A percentile compares a stretch with the other conserved stretches of the same genome.
Evolutionary conservation across 2,888 invertebrate species (phyloP).

Genomic region (Mesorhabditis belari): DNA sequence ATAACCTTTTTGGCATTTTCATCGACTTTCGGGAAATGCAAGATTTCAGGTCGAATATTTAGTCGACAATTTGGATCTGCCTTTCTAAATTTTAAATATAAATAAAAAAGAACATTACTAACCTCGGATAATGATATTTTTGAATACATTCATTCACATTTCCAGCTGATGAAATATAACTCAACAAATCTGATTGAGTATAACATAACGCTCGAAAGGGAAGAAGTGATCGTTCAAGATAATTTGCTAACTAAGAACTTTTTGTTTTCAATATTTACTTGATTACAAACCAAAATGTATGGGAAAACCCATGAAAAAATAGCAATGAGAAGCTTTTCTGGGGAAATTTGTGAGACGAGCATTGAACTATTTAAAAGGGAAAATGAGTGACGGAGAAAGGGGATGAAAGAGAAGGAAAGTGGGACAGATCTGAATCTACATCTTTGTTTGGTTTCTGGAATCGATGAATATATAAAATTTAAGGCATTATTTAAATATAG

Average conservation of each 20-base stretch:
- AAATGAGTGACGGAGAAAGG: too few species aligned
- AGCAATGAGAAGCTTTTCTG: too few species aligned
- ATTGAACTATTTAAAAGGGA: too few species aligned
- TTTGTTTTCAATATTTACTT: too few species aligned
- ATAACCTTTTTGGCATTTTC: not conserved
- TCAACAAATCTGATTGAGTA: constrained; percentile 47
- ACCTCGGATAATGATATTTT: not conserved
- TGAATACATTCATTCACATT: not conserved
- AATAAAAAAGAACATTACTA: not conserved
- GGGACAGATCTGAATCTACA: too few species aligned
- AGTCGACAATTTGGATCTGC: not conserved
- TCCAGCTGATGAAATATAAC: not conserved
- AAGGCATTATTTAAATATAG: too few species aligned
- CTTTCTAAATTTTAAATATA: not conserved
- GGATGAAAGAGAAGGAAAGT: too few species aligned
- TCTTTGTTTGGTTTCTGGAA: too few species aligned
- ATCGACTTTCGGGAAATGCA: not conserved
- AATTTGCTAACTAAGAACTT: constrained; percentile 49
- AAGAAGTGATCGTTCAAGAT: constrained; percentile 47
- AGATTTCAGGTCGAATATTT: not conserved
- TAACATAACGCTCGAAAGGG: constrained; percentile 47
- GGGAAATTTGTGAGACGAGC: too few species aligned
- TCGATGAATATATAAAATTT: too few species aligned
- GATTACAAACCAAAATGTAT: too few species aligned
- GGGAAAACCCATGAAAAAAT: too few species aligned